A percentile compares a stretch with the other conserved stretches of the same genome.
Evolutionary conservation across 64 coral and sea anemone genomes (phyloP).

Genomic region (Actinia tenebrosa): DNA sequence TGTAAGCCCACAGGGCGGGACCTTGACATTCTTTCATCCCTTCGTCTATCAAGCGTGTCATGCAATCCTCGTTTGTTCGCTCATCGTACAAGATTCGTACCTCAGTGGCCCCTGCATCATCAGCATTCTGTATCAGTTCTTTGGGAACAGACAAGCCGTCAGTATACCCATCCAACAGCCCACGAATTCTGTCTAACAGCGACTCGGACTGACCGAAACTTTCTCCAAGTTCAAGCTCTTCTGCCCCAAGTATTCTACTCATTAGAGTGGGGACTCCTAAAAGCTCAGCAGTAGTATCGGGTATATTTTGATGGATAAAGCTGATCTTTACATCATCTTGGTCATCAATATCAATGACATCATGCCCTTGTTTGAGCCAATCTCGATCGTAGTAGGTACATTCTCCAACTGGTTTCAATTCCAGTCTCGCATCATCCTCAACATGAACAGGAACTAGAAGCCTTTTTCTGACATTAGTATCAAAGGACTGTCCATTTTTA

Average conservation of each 20-base stretch:
- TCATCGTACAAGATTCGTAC: constrained; percentile 63
- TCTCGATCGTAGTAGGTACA: constrained; percentile 82
- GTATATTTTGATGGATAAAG: constrained; percentile 74
- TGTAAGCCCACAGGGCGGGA: constrained; percentile 68
- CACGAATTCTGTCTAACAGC: constrained; percentile 59
- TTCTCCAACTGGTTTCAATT: constrained; percentile 45
- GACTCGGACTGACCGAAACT: constrained; percentile 88
- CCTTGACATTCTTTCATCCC: constrained; percentile 64
- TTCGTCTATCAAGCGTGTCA: constrained; percentile 48
- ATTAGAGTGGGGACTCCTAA: constrained; percentile 74
- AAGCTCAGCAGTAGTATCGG: constrained; percentile 36
- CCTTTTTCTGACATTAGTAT: neutral
- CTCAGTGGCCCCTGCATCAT: constrained; percentile 58
- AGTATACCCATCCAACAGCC: constrained; percentile 45
- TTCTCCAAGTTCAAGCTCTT: constrained; percentile 66
- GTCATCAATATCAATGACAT: constrained; percentile 34
- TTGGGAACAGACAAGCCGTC: constrained; percentile 61
- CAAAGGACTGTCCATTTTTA: constrained; percentile 7
- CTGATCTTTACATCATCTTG: constrained; percentile 36
- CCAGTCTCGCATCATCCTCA: constrained; percentile 30
- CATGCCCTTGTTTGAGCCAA: constrained; percentile 53
- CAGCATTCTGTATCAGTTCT: constrained; percentile 51
- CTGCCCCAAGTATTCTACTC: constrained; percentile 63
- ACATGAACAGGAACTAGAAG: constrained; percentile 67
- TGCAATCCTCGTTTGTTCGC: constrained; percentile 40